Evolutionary conservation across 2,888 invertebrate genomes (phyloP).

Genomic region (Acronicta psi): DNA sequence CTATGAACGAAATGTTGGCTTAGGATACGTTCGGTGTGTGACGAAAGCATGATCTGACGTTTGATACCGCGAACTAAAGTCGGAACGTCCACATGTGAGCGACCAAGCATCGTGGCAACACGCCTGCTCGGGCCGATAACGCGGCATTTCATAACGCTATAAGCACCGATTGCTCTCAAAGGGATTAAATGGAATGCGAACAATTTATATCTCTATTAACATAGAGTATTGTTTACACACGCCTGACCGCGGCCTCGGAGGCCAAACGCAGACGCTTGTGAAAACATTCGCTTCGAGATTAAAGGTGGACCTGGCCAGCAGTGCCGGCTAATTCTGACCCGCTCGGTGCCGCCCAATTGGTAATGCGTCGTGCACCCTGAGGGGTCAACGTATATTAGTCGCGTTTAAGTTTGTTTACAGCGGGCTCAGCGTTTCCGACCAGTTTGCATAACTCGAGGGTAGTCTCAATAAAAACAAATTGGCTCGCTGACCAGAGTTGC

Average conservation of each 20-base stretch:
- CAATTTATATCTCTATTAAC: conserved; percentile 89
- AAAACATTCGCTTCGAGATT: conserved; percentile 85
- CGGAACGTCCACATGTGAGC: conserved; percentile 59
- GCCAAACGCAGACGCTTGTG: conserved; percentile 81
- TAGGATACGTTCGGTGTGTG: conserved; percentile 62
- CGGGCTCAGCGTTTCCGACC: conserved; percentile 85
- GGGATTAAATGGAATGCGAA: conserved; percentile 83
- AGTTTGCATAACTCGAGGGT: conserved; percentile 88
- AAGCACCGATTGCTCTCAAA: conserved; percentile 80
- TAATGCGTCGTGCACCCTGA: conserved; percentile 33
- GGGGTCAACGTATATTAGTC: conserved; percentile 72
- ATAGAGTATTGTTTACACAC: conserved; percentile 85
- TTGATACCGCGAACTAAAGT: conserved; percentile 45
- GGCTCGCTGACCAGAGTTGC: conserved; percentile 83
- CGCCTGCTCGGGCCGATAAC: conserved; percentile 76
- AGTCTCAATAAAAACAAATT: conserved; percentile 89
- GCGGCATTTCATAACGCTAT: conserved; percentile 72
- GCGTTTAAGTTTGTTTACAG: conserved; percentile 84
- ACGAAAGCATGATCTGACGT: conserved; percentile 64
- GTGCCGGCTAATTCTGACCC: conserved; percentile 67
- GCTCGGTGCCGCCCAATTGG: conserved; percentile 49
- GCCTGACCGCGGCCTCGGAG: conserved; percentile 79
- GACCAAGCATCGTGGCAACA: conserved; percentile 52
- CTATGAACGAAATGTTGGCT: conserved; percentile 65
- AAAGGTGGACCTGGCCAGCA: conserved; percentile 80